A percentile compares a stretch with the other conserved stretches of the same genome.
phyloP scores from a whole-genome alignment of 92 coral and sea anemone species.

The Bergia puertoricense region DNA sequence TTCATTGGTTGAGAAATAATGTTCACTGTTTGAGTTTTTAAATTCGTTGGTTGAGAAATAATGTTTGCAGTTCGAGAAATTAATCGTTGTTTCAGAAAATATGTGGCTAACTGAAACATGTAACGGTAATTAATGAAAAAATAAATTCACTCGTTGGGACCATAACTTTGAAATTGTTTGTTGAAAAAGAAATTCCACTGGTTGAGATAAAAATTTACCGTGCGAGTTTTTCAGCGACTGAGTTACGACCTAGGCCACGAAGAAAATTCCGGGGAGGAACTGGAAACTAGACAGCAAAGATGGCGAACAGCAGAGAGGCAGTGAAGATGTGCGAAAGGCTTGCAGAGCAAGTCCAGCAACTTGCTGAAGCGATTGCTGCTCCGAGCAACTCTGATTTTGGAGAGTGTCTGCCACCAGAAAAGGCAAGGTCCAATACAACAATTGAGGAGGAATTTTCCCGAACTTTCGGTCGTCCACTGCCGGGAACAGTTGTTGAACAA shows the following conservation, averaged over 20 bases:
- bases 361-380: background rate
- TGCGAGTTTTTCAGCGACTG: background rate
- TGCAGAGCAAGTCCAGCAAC: background rate
- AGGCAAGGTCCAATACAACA: background rate
- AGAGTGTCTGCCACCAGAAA: background rate
- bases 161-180: background rate
- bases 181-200: background rate
- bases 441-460: constrained; percentile 4
- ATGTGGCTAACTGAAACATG: background rate
- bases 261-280: background rate
- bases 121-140: background rate
- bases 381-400: background rate
- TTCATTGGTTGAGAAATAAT: background rate
- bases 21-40: constrained; percentile 3
- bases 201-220: background rate
- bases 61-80: background rate
- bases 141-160: constrained; percentile 4
- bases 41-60: background rate
- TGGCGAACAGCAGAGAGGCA: background rate
- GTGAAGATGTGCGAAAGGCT: background rate
- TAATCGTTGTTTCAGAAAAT: background rate
- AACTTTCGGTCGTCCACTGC: constrained; percentile 8
- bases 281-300: background rate
- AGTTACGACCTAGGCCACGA: constrained; percentile 4
- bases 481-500: no score